phyloP scores from a whole-genome alignment of 1,140 invertebrate genomes.

The Agrilus planipennis region DNA sequence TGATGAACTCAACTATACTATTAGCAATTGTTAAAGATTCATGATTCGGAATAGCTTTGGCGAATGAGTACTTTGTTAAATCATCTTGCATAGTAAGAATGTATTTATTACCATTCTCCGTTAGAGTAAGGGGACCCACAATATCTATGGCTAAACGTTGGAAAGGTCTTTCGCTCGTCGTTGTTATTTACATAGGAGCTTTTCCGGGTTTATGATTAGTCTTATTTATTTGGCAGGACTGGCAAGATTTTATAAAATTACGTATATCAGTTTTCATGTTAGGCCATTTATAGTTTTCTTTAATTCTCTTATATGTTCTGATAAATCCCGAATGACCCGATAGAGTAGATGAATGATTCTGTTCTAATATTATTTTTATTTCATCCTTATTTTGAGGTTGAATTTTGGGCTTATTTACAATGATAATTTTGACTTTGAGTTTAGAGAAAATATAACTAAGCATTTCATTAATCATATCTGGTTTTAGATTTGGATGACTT shows the following conservation, averaged over 20 bases:
- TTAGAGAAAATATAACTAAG: constrained; percentile 7
- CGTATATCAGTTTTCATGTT: constrained; percentile 22
- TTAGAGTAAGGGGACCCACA: constrained; percentile 22
- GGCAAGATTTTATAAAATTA: constrained; percentile 23
- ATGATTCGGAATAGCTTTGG: constrained; percentile 21
- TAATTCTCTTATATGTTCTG: constrained; percentile 21
- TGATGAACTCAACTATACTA: constrained; percentile 15
- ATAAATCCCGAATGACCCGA: constrained; percentile 21
- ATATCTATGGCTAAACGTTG: constrained; percentile 20
- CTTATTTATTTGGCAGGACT: constrained; percentile 23
- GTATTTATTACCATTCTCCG: constrained; percentile 17
- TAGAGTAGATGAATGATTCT: constrained; percentile 14
- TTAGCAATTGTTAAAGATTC: constrained; percentile 24
- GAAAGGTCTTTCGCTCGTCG: constrained; percentile 16
- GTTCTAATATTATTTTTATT: constrained; percentile 13
- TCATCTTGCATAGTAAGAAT: constrained; percentile 29
- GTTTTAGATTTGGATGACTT: constrained; percentile 8
- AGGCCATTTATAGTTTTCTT: constrained; percentile 21
- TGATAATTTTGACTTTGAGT: neutral
- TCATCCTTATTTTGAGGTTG: constrained; percentile 1
- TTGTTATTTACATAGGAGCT: constrained; percentile 23
- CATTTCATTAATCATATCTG: constrained; percentile 10
- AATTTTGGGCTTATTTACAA: constrained; percentile 3
- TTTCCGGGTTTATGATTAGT: constrained; percentile 14
- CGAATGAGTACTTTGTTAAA: constrained; percentile 25